Conservation (phyloP, 2,113 vertebrate genomes). For the Vimba vimba region DNA sequence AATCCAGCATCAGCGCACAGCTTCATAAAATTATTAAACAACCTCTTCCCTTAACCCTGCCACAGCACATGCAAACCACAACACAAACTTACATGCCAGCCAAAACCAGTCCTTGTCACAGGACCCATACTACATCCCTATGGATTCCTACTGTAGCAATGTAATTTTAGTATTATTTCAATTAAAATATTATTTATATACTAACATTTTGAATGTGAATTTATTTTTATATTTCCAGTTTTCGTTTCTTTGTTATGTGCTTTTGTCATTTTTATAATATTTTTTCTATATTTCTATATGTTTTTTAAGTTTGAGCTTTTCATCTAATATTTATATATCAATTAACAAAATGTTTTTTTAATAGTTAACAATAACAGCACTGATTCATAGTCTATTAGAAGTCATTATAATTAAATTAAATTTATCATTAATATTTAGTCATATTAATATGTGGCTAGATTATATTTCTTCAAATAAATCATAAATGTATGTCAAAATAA, state of each 20-base stretch:
- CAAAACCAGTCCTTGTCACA: background rate
- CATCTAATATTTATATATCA: too few relatives aligned
- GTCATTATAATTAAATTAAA: background rate
- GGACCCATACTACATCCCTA: too few relatives aligned
- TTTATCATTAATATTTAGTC: background rate
- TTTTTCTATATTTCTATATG: too few relatives aligned
- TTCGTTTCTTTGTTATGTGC: too few relatives aligned
- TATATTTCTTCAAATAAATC: too few relatives aligned
- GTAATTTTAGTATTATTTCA: background rate
- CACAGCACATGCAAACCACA: background rate
- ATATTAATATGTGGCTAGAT: background rate
- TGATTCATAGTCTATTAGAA: background rate
- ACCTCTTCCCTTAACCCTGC: background rate
- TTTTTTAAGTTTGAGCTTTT: too few relatives aligned
- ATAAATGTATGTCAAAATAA: too few relatives aligned
- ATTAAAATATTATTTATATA: background rate
- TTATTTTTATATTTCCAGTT: background rate
- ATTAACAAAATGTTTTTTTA: too few relatives aligned
- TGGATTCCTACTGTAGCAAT: background rate
- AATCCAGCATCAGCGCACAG: background rate
- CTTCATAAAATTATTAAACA: slow-evolving; percentile 20
- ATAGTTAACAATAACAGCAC: background rate
- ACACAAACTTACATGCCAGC: background rate
- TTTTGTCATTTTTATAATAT: too few relatives aligned
- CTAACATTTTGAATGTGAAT: background rate